Evolutionary conservation across 2,113 vertebrate genomes (phyloP).

Genomic region (Glareola pratincola): DNA sequence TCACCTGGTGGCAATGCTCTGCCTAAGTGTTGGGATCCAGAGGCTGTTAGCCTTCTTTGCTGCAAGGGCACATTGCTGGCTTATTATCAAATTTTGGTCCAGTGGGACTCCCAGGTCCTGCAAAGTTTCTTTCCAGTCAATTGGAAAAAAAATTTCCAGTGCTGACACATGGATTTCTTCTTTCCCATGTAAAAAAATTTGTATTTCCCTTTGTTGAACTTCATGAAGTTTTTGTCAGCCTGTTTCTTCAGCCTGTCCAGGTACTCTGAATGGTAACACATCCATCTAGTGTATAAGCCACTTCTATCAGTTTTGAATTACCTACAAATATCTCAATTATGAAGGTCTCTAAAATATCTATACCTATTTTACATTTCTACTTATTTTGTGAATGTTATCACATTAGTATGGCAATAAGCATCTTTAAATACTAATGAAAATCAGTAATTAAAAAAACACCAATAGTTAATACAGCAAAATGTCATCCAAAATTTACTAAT

Average conservation of each 20-base stretch:
- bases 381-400: not conserved
- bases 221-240: not conserved
- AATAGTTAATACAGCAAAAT: not conserved
- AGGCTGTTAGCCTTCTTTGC: not conserved
- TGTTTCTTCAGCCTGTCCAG: not conserved
- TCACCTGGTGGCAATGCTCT: accelerated
- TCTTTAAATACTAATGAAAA: not conserved
- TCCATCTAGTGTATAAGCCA: not conserved
- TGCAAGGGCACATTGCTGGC: accelerated
- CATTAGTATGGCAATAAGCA: not conserved
- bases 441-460: not conserved
- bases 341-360: not conserved
- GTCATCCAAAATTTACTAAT: not conserved
- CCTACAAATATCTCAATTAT: not conserved
- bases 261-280: not conserved
- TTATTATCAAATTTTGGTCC: not conserved
- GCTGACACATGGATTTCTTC: not conserved
- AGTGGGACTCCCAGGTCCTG: accelerated
- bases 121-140: not conserved
- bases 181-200: not conserved
- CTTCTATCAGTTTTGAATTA: not conserved
- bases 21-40: not conserved
- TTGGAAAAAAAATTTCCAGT: not conserved
- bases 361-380: not conserved
- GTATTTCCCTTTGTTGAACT: not conserved